These are phyloP conservation scores for Scaptomyza pallida DNA, from an alignment of 1,140 invertebrate species.

Conservation along the genomic window DNA sequence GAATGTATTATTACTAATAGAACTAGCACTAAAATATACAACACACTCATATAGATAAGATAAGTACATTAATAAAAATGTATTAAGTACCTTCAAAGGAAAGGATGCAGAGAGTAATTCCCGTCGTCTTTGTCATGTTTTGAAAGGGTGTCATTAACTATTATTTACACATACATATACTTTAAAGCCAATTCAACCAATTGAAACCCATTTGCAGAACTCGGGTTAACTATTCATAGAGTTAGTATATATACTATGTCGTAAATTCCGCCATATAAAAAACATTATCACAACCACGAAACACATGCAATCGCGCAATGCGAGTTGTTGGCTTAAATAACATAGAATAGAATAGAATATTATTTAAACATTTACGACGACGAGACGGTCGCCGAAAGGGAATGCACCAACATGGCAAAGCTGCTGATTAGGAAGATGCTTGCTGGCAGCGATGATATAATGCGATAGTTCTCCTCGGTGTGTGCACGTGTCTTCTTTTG, in stretches of 20 bases:
- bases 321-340: conserved; percentile 1
- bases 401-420: conserved; percentile 86
- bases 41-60: conserved; percentile 29
- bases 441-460: conserved; percentile 89
- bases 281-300: conserved; percentile 33
- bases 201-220: conserved; percentile 2
- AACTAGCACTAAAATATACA: conserved; percentile 14
- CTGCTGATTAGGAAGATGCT: conserved; percentile 87
- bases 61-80: conserved; percentile 36
- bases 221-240: neutral
- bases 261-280: conserved; percentile 2
- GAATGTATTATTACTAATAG: too few relatives aligned
- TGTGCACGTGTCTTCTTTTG: conserved; percentile 90
- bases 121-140: neutral
- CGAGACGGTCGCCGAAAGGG: conserved; percentile 32
- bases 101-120: neutral
- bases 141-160: neutral
- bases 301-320: too few relatives aligned
- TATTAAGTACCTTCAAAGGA: neutral
- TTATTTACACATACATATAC: conserved; percentile 57
- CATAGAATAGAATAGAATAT: neutral
- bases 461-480: conserved; percentile 89
- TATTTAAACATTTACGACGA: conserved; percentile 18
- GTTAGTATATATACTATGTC: neutral
- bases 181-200: conserved; percentile 50